Evolutionary conservation across 2,797 vertebrate genomes (phyloP).

Genomic region (Dromococcyx pavoninus): DNA sequence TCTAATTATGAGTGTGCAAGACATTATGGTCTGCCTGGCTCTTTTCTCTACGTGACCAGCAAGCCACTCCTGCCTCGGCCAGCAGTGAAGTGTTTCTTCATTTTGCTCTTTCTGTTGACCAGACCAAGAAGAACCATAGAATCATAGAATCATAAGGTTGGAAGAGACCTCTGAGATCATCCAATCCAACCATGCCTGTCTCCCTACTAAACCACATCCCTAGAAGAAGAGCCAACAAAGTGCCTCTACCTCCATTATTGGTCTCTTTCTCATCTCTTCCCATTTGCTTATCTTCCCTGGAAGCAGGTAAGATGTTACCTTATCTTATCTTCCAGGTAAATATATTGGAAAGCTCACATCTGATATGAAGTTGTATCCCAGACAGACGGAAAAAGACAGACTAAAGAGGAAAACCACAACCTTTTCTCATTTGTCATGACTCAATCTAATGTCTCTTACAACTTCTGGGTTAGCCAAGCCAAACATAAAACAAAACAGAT

Average conservation of each 20-base stretch:
- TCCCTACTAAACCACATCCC: too few relatives aligned
- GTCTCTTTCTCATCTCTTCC: not conserved
- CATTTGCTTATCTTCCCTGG: not conserved
- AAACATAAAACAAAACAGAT: slow-evolving; percentile 45
- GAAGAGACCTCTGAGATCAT: too few relatives aligned
- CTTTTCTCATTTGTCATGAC: not conserved
- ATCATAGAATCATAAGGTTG: too few relatives aligned
- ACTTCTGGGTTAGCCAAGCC: not conserved
- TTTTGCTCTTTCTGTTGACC: not conserved
- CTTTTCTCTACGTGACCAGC: not conserved
- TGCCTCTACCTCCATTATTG: not conserved
- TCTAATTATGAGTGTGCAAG: not conserved
- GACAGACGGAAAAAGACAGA: not conserved
- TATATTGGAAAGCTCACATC: not conserved
- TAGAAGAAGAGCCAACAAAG: not conserved
- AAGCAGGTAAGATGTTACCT: not conserved
- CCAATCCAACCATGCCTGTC: too few relatives aligned
- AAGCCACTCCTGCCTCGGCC: not conserved
- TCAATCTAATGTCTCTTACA: not conserved
- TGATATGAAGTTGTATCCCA: not conserved
- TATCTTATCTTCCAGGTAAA: not conserved
- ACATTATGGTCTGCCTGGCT: not conserved
- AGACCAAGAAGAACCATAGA: not conserved
- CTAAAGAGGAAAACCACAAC: not conserved
- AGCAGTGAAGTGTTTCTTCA: not conserved